Conservation (phyloP, 2,797 vertebrate genomes). For the Sciurus vulgaris region DNA sequence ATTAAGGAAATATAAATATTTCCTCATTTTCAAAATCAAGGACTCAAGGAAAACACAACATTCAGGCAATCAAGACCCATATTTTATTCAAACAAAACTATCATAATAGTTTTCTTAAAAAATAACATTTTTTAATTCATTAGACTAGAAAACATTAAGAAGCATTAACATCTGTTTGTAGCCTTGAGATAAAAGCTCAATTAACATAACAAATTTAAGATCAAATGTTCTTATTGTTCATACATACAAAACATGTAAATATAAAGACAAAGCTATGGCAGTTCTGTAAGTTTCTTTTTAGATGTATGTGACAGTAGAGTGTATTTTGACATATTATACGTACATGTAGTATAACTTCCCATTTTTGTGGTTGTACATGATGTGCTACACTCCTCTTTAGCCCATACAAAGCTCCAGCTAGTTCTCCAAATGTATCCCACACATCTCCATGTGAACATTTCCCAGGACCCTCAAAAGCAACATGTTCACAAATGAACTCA, state of each 20-base stretch:
- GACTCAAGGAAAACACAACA: not conserved
- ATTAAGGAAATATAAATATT: not conserved
- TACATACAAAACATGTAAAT: not conserved
- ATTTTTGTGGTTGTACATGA: too few relatives aligned
- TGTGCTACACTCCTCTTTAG: not conserved
- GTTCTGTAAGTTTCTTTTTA: not conserved
- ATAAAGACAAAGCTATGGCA: not conserved
- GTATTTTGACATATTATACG: too few relatives aligned
- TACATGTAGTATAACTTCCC: too few relatives aligned
- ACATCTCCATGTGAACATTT: not conserved
- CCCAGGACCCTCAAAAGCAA: constrained; percentile 5
- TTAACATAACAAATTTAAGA: not conserved
- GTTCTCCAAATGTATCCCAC: constrained; percentile 30
- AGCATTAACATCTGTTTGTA: not conserved
- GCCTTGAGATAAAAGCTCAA: constrained; percentile 28
- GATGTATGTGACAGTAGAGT: too few relatives aligned
- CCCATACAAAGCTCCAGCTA: not conserved
- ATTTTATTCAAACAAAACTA: not conserved
- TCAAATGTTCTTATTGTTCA: too few relatives aligned
- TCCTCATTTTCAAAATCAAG: not conserved
- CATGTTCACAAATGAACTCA: not conserved
- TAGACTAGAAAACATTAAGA: constrained; percentile 35
- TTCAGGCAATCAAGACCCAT: not conserved
- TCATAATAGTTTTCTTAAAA: not conserved
- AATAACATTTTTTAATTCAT: not conserved